phyloP scores from a whole-genome alignment of 2,888 invertebrate genomes.

The Thyatira batis region DNA sequence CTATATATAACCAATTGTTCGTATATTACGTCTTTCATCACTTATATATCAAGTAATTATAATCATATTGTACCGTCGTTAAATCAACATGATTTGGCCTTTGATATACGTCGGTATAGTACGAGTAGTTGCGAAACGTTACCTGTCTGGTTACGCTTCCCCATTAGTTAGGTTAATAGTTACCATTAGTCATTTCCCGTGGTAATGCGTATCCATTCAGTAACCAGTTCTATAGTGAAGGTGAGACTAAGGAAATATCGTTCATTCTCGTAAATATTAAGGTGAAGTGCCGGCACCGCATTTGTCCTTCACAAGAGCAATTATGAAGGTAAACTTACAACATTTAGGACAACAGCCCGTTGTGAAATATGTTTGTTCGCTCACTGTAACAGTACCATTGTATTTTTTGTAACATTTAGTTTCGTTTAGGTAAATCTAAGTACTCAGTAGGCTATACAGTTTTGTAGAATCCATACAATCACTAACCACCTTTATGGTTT shows the following conservation, averaged over 20 bases:
- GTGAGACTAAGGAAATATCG: constrained; percentile 13
- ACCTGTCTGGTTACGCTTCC: constrained; percentile 26
- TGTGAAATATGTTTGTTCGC: constrained; percentile 39
- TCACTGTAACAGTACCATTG: constrained; percentile 10
- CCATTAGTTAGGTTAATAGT: constrained; percentile 61
- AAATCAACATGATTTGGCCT: constrained; percentile 15
- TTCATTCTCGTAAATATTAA: constrained; percentile 51
- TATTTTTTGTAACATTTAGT: neutral
- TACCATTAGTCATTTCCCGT: constrained; percentile 56
- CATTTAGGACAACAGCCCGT: constrained; percentile 48
- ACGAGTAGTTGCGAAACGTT: constrained; percentile 28
- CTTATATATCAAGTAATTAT: neutral
- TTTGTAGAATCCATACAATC: neutral
- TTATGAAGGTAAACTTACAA: constrained; percentile 58
- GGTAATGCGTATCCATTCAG: constrained; percentile 61
- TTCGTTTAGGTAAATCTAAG: no score
- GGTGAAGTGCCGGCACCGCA: constrained; percentile 40
- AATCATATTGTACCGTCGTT: neutral
- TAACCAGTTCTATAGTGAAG: constrained; percentile 34
- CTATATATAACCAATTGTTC: no score
- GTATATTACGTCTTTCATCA: neutral
- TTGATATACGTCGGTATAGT: constrained; percentile 28
- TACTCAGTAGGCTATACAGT: neutral
- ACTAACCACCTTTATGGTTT: neutral
- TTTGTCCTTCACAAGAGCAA: constrained; percentile 55